Evolutionary conservation across 92 coral and sea anemone species (phyloP).

Genomic region (Epizoanthus illoricatus): DNA sequence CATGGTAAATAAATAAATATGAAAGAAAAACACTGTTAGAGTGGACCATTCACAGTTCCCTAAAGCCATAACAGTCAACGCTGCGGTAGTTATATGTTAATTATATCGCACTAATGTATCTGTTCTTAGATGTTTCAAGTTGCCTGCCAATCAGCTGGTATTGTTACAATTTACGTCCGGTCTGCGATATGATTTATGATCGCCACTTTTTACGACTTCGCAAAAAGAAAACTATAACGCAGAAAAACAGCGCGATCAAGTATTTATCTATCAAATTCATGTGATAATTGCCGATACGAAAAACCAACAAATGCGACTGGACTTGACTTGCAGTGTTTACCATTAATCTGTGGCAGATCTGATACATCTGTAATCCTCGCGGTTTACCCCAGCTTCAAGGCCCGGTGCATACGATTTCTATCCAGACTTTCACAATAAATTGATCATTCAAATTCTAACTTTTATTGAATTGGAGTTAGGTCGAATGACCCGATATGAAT

Average conservation of each 20-base stretch:
- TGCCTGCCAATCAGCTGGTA: neutral
- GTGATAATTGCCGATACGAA: slow-evolving; percentile 28
- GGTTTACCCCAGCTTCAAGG: too few species aligned
- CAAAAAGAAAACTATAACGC: neutral
- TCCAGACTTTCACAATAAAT: too few species aligned
- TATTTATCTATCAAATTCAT: slow-evolving; percentile 11
- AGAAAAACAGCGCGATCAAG: neutral
- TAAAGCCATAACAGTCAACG: slow-evolving; percentile 22
- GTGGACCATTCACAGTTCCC: slow-evolving; percentile 24
- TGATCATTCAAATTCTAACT: neutral
- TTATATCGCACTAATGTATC: slow-evolving; percentile 30
- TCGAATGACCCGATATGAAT: neutral
- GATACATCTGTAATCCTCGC: too few species aligned
- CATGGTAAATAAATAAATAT: slow-evolving; percentile 28
- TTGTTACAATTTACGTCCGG: neutral
- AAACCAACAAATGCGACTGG: slow-evolving; percentile 24
- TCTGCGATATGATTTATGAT: neutral
- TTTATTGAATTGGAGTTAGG: neutral
- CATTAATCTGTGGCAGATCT: neutral
- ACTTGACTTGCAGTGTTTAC: slow-evolving; percentile 2
- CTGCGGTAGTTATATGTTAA: slow-evolving; percentile 32
- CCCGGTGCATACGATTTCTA: too few species aligned
- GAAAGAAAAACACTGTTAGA: slow-evolving; percentile 28
- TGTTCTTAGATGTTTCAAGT: neutral
- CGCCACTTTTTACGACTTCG: neutral